A percentile compares a stretch with the other conserved stretches of the same genome.
phyloP scores from a whole-genome alignment of 2,888 invertebrate species.

The Papilio demoleus region DNA sequence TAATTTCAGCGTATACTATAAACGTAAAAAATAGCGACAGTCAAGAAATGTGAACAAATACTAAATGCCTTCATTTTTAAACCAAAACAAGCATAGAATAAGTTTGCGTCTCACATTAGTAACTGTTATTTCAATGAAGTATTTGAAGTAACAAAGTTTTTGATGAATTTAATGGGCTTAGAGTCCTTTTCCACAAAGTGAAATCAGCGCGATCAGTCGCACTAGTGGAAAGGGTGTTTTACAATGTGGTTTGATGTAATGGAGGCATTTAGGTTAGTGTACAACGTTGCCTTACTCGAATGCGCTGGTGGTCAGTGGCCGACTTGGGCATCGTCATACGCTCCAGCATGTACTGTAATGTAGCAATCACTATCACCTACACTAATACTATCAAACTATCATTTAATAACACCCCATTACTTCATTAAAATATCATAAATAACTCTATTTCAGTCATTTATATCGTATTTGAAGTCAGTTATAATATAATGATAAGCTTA shows the following conservation, averaged over 20 bases:
- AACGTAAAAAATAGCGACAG: background rate
- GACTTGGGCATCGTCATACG: constrained; percentile 93
- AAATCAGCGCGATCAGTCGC: background rate
- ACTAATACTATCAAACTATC: constrained; percentile 1
- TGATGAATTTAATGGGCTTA: constrained; percentile 18
- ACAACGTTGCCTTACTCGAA: constrained; percentile 91
- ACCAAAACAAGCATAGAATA: constrained; percentile 40
- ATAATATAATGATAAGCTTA: background rate
- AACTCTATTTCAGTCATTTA: background rate
- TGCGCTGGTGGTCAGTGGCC: constrained; percentile 93
- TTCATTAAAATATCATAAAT: background rate
- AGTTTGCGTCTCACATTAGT: constrained; percentile 39
- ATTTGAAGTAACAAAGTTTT: constrained; percentile 27
- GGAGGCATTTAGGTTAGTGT: constrained; percentile 66
- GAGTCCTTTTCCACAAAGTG: background rate
- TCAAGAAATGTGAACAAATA: constrained; percentile 48
- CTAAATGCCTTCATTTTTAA: constrained; percentile 68
- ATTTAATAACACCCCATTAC: background rate
- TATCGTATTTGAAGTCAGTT: background rate
- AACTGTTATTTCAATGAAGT: constrained; percentile 32
- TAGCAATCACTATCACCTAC: constrained; percentile 58
- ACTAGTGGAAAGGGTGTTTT: constrained; percentile 1
- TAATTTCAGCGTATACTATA: background rate
- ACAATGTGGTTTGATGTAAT: constrained; percentile 46
- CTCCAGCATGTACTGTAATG: constrained; percentile 95